These are phyloP conservation scores for Urechis unicinctus DNA, from an alignment of 2,888 invertebrate genomes.

Conservation along the genomic window DNA sequence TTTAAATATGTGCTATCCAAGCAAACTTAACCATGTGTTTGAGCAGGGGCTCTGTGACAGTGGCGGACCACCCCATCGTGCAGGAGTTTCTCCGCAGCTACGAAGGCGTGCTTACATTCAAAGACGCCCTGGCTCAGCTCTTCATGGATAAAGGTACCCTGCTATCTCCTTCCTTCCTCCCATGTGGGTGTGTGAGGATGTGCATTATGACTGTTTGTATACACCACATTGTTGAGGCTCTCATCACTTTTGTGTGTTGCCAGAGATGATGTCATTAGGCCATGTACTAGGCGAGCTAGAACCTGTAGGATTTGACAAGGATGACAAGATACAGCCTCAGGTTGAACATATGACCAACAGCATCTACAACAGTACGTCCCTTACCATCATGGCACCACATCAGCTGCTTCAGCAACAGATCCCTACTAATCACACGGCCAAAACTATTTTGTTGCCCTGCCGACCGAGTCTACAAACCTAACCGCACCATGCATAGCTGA, in stretches of 20 bases:
- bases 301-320: conserved; percentile 28
- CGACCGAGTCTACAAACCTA: no score
- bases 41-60: conserved; percentile 22
- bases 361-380: conserved; percentile 17
- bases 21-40: no score
- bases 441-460: no score
- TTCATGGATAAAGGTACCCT: conserved; percentile 36
- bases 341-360: conserved; percentile 35
- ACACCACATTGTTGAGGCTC: no score
- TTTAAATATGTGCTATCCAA: no score
- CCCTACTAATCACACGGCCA: no score
- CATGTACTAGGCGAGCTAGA: conserved; percentile 40
- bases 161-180: background rate
- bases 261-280: conserved; percentile 39
- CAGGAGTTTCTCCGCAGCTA: conserved; percentile 36
- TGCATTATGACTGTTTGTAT: no score
- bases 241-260: conserved; percentile 11
- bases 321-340: conserved; percentile 34
- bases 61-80: conserved; percentile 35
- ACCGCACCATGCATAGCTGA: no score
- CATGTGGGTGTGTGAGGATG: no score
- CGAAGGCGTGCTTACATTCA: conserved; percentile 33
- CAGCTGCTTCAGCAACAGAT: no score
- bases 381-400: no score
- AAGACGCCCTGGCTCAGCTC: conserved; percentile 31